phyloP scores from a whole-genome alignment of 2,888 invertebrate species.

The Prosapia bicincta region DNA sequence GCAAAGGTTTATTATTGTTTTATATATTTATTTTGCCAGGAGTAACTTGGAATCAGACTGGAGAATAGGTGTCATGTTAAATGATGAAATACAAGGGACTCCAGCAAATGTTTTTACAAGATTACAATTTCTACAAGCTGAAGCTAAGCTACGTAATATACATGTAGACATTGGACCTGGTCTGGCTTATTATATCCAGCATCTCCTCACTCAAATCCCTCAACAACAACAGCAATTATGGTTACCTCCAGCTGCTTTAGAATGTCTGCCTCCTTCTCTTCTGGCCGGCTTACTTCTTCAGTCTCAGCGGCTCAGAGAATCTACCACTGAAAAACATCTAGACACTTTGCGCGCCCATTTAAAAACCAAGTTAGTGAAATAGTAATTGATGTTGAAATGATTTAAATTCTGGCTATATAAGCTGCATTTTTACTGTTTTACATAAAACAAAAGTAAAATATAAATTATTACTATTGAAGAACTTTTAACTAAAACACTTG shows the following conservation, averaged over 20 bases:
- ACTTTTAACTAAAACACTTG: too few species aligned
- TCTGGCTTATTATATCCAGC: slow-evolving; percentile 37
- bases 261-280: slow-evolving; percentile 44
- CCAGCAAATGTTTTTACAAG: slow-evolving; percentile 14
- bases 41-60: slow-evolving; percentile 14
- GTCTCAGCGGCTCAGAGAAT: slow-evolving; percentile 35
- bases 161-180: slow-evolving; percentile 37
- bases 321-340: slow-evolving; percentile 35
- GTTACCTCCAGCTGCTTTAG: slow-evolving; percentile 49
- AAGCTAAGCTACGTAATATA: slow-evolving; percentile 20
- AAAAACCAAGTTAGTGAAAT: slow-evolving; percentile 30
- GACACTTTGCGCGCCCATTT: slow-evolving; percentile 32
- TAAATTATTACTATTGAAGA: too few species aligned
- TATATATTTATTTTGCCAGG: background rate
- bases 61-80: slow-evolving; percentile 13
- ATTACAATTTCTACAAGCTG: slow-evolving; percentile 12
- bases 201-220: slow-evolving; percentile 28
- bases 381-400: too few species aligned
- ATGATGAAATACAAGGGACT: slow-evolving; percentile 9
- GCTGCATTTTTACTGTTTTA: too few species aligned
- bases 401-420: too few species aligned
- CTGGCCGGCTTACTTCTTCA: slow-evolving; percentile 36
- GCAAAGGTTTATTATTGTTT: too few species aligned
- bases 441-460: too few species aligned
- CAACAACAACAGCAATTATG: slow-evolving; percentile 45